Conservation (phyloP, 2,797 vertebrate species). For the Phoebastria nigripes region DNA sequence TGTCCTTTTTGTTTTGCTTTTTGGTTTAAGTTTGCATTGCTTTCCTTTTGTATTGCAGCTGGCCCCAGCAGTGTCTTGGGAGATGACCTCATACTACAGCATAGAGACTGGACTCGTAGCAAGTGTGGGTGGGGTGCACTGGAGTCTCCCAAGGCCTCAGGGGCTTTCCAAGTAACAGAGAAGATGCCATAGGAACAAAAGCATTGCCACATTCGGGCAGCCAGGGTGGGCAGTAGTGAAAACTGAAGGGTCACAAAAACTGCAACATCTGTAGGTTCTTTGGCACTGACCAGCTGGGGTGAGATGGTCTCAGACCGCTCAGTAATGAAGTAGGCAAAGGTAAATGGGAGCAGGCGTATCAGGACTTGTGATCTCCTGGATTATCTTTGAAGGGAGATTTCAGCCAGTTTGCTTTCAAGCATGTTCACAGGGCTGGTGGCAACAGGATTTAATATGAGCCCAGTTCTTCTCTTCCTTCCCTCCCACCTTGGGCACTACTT, state of each 20-base stretch:
- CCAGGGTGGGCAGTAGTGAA: background rate
- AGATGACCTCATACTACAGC: slow-evolving; percentile 44
- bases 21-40: slow-evolving; percentile 19
- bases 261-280: background rate
- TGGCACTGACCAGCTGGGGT: background rate
- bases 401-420: background rate
- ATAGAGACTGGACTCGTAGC: slow-evolving; percentile 7
- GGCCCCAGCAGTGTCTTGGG: slow-evolving; percentile 47
- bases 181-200: slow-evolving; percentile 44
- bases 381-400: background rate
- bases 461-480: background rate
- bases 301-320: background rate
- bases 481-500: background rate
- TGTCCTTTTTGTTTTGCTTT: slow-evolving; percentile 44
- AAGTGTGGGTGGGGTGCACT: slow-evolving; percentile 11
- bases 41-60: slow-evolving; percentile 53
- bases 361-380: background rate
- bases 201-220: slow-evolving; percentile 12
- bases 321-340: background rate
- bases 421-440: background rate
- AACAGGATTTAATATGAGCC: background rate
- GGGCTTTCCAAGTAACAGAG: slow-evolving; percentile 13
- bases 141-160: slow-evolving; percentile 11
- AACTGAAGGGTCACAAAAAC: background rate
- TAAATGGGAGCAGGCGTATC: background rate